Evolutionary conservation across 2,113 vertebrate genomes (phyloP).

Genomic region (Leucoraja erinaceus): DNA sequence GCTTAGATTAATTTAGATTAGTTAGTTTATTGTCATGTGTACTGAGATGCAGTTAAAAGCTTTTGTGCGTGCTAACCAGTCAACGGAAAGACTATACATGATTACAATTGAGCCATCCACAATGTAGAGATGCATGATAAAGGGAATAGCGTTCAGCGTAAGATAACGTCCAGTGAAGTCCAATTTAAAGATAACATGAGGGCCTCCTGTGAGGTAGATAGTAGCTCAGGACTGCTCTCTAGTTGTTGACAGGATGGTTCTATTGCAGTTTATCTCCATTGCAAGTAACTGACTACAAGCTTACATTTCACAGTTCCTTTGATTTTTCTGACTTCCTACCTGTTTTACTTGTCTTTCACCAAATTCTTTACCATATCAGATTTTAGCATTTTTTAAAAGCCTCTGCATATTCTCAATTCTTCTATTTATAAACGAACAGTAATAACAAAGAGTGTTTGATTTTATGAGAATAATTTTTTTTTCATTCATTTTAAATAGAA

Average conservation of each 20-base stretch:
- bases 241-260: no score
- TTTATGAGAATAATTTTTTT: not conserved
- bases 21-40: no score
- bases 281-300: not conserved
- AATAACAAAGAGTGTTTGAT: slow-evolving; percentile 27
- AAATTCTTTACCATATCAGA: not conserved
- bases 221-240: no score
- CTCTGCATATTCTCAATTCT: not conserved
- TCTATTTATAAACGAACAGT: not conserved
- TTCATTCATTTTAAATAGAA: not conserved
- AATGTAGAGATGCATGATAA: no score
- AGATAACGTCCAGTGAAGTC: no score
- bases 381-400: slow-evolving; percentile 14
- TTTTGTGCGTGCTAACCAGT: not conserved
- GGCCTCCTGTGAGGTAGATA: no score
- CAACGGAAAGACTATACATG: no score
- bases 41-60: no score
- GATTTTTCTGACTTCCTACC: not conserved
- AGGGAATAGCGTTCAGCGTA: no score
- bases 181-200: no score
- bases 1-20: no score
- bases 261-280: not conserved
- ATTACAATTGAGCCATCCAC: no score
- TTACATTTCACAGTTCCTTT: not conserved
- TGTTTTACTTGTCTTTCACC: not conserved